Percentiles rank a stretch among this genome's conserved stretches.
Conservation (phyloP, 37 sponge, comb jelly and placozoan genomes). For the Halichondria panicea region DNA sequence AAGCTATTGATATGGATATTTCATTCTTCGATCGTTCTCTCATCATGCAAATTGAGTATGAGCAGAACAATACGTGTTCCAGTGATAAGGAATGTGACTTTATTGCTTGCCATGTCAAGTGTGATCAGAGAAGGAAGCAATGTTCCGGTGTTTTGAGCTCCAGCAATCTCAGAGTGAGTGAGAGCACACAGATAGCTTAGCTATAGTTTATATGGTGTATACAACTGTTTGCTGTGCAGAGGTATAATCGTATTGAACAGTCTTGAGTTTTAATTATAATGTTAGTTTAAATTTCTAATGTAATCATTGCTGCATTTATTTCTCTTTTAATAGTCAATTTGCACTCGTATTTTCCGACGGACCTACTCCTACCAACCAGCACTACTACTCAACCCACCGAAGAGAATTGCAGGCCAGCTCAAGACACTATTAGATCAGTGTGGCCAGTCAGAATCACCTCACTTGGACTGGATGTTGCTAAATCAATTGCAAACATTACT, state of each 20-base stretch:
- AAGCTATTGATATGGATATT: slow-evolving; percentile 67
- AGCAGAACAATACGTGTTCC: slow-evolving; percentile 35
- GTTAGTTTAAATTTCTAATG: neutral
- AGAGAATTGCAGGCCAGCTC: neutral
- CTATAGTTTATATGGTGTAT: neutral
- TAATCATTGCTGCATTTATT: neutral
- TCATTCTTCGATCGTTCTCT: slow-evolving; percentile 29
- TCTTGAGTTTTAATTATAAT: neutral
- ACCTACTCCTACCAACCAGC: slow-evolving; percentile 3
- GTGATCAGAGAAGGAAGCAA: slow-evolving; percentile 1
- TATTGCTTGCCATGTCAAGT: slow-evolving; percentile 26
- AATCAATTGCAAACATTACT: neutral
- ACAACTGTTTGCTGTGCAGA: no score
- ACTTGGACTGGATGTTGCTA: neutral
- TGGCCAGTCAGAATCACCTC: neutral
- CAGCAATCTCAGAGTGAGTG: slow-evolving; percentile 52
- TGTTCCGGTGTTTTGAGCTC: slow-evolving; percentile 35
- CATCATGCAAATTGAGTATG: neutral
- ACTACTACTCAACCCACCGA: slow-evolving; percentile 13
- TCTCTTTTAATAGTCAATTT: slow-evolving; percentile 3
- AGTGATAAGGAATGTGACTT: slow-evolving; percentile 33
- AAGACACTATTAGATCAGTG: neutral
- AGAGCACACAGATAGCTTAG: neutral
- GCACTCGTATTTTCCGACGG: neutral
- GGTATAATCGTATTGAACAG: no score